These are phyloP conservation scores for Scrobipalpa costella DNA, from an alignment of 2,888 invertebrate genomes.

Conservation along the genomic window DNA sequence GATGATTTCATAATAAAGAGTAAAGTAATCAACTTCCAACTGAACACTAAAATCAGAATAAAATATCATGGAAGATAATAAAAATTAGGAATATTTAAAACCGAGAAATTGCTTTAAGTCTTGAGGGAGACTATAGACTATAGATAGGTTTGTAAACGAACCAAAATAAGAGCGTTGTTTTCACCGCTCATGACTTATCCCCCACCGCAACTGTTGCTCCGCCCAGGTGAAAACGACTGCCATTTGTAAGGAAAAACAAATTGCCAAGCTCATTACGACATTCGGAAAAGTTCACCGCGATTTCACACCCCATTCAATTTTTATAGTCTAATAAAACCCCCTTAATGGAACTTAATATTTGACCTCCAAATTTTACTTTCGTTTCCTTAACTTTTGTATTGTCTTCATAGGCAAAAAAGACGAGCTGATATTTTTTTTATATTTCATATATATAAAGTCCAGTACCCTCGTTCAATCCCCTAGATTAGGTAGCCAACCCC, in stretches of 20 bases:
- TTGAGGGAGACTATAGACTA: no score
- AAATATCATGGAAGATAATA: no score
- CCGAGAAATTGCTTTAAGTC: no score
- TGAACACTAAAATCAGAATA: no score
- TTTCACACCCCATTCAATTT: slow-evolving; percentile 66
- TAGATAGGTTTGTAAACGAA: no score
- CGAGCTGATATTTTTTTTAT: not conserved
- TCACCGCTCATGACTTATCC: slow-evolving; percentile 44
- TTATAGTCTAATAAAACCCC: slow-evolving; percentile 40
- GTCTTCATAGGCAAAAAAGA: not conserved
- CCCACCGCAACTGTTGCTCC: slow-evolving; percentile 65
- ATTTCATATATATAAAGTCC: no score
- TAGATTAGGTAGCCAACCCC: no score
- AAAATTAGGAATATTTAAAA: no score
- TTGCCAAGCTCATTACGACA: slow-evolving; percentile 67
- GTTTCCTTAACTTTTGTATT: not conserved
- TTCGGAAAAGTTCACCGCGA: slow-evolving; percentile 62
- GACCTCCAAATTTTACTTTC: slow-evolving; percentile 14
- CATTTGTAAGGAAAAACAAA: slow-evolving; percentile 72
- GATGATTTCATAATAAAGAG: no score
- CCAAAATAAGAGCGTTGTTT: no score
- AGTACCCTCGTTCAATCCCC: no score
- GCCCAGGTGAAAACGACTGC: slow-evolving; percentile 64
- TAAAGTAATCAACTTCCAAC: no score
- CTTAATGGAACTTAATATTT: slow-evolving; percentile 20